Conservation (phyloP, 2,888 invertebrate species). For the Brachyptera risi region DNA sequence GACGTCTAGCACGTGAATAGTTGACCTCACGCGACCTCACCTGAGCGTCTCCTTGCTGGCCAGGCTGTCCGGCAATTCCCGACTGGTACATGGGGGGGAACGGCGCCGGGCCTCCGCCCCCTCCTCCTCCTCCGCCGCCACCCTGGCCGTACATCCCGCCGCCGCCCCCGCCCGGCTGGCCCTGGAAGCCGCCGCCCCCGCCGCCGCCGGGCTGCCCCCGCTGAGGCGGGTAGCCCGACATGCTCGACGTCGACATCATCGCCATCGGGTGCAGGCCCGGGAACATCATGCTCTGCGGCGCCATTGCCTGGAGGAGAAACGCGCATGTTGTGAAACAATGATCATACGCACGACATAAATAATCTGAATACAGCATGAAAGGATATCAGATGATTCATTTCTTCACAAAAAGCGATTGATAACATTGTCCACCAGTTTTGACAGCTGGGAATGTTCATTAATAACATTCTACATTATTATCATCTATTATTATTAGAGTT, state of each 20-base stretch:
- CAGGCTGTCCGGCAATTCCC: slow-evolving; percentile 51
- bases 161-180: slow-evolving; percentile 40
- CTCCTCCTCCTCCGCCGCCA: slow-evolving; percentile 45
- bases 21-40: slow-evolving; percentile 32
- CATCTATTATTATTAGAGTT: no score
- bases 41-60: slow-evolving; percentile 44
- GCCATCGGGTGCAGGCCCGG: slow-evolving; percentile 94
- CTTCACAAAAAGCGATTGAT: no score
- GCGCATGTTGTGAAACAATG: no score
- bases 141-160: slow-evolving; percentile 31
- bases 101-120: slow-evolving; percentile 50
- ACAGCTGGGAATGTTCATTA: no score
- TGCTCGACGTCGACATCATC: slow-evolving; percentile 86
- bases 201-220: slow-evolving; percentile 51
- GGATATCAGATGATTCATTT: no score
- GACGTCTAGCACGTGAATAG: no score
- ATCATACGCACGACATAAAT: no score
- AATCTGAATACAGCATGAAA: no score
- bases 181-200: slow-evolving; percentile 57
- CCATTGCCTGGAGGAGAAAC: slow-evolving; percentile 20
- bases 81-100: slow-evolving; percentile 60
- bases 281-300: slow-evolving; percentile 89
- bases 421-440: no score
- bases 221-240: slow-evolving; percentile 63
- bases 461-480: no score